These are phyloP conservation scores for Erpobdella octoculata DNA, from an alignment of 2,888 invertebrate species.

Conservation along the genomic window DNA sequence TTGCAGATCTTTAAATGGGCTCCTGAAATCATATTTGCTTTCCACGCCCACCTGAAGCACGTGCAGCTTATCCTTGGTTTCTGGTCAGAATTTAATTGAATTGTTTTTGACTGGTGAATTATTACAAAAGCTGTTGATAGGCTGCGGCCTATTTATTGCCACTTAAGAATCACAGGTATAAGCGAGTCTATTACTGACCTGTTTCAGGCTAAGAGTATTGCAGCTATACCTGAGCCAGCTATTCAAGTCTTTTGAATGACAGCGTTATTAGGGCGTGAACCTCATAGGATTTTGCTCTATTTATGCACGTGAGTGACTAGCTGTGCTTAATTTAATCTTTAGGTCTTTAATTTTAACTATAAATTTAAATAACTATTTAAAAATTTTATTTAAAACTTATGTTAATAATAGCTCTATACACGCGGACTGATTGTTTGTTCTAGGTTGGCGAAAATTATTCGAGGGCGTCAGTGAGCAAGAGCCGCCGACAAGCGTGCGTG, in stretches of 20 bases:
- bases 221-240: background rate
- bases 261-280: constrained; percentile 1
- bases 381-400: background rate
- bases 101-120: too few species aligned
- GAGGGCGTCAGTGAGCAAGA: background rate
- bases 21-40: too few species aligned
- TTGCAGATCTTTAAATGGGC: too few species aligned
- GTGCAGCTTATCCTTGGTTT: too few species aligned
- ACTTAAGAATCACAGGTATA: too few species aligned
- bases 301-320: background rate
- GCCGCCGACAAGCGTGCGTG: background rate
- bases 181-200: too few species aligned
- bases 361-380: background rate
- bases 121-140: too few species aligned
- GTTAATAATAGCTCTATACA: too few species aligned
- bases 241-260: background rate
- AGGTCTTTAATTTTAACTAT: background rate
- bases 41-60: too few species aligned
- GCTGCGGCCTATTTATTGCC: too few species aligned
- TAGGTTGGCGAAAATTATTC: background rate
- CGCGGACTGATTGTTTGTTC: constrained; percentile 11
- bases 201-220: background rate
- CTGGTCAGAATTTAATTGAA: too few species aligned
- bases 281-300: background rate
- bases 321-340: background rate